Evolutionary conservation across 2,113 vertebrate genomes (phyloP).

Genomic region (Phylloscopus trochilus): DNA sequence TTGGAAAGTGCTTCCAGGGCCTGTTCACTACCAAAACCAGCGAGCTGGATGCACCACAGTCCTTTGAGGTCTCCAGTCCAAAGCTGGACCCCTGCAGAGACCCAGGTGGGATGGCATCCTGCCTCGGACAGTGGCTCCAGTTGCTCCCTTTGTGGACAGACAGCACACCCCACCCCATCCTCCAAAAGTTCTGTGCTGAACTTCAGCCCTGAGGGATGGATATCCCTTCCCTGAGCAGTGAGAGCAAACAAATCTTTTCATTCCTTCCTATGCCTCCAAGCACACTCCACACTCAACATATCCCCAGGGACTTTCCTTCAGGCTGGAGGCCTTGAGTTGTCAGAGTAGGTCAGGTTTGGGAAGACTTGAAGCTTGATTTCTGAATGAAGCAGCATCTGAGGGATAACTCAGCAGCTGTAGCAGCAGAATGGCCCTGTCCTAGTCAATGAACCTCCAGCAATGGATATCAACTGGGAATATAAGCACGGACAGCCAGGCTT

Average conservation of each 20-base stretch:
- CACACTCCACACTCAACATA: not conserved
- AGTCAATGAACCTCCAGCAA: not conserved
- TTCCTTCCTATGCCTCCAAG: not conserved
- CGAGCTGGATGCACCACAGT: rapidly evolving
- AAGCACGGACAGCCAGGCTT: not conserved
- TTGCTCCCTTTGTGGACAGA: not conserved
- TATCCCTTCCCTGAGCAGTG: not conserved
- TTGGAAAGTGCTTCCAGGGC: not conserved
- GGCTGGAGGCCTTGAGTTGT: not conserved
- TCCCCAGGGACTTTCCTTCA: not conserved
- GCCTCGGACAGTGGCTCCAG: not conserved
- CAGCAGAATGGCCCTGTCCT: not conserved
- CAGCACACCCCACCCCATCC: not conserved
- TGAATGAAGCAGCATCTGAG: not conserved
- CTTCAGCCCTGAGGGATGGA: not conserved
- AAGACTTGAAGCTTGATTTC: not conserved
- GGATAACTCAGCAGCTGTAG: not conserved
- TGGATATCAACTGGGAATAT: not conserved
- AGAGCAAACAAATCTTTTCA: not conserved
- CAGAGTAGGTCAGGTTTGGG: not conserved
- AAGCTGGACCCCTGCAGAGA: not conserved
- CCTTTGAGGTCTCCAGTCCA: not conserved
- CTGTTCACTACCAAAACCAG: not conserved
- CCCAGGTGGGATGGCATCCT: not conserved
- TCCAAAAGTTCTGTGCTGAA: not conserved